Evolutionary conservation across 2,113 vertebrate species (phyloP).

Genomic region (Trematomus loennbergii): DNA sequence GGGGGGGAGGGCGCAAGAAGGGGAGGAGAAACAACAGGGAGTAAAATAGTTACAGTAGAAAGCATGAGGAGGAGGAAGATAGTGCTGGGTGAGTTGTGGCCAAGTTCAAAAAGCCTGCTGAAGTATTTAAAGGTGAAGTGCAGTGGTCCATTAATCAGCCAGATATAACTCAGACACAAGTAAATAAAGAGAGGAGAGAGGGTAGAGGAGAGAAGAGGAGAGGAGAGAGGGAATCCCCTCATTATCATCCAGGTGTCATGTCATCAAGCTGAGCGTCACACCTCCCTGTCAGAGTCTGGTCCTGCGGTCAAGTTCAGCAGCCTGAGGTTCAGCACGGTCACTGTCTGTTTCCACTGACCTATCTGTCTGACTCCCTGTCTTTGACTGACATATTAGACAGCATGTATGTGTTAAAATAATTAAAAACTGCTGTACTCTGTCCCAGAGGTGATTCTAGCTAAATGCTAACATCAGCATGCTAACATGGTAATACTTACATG

Average conservation of each 20-base stretch:
- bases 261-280: constrained; percentile 62
- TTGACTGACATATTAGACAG: not conserved
- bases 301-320: constrained; percentile 64
- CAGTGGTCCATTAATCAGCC: constrained; percentile 18
- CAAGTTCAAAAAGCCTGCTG: constrained; percentile 9
- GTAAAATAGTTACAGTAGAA: not conserved
- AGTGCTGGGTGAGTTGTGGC: not conserved
- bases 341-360: too few species aligned
- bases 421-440: not conserved
- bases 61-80: constrained; percentile 11
- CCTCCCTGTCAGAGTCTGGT: constrained; percentile 57
- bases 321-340: constrained; percentile 39
- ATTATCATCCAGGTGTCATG: constrained; percentile 61
- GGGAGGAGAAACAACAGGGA: constrained; percentile 64
- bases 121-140: constrained; percentile 22
- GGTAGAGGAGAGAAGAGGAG: not conserved
- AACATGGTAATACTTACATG: too few species aligned
- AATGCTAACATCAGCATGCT: not conserved
- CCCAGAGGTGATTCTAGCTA: not conserved
- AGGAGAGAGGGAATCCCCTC: constrained; percentile 2
- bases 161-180: constrained; percentile 25
- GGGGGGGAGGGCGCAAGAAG: constrained; percentile 70
- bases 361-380: not conserved
- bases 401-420: not conserved
- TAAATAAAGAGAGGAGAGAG: not conserved